Percentiles rank a stretch among this genome's conserved stretches.
These are phyloP conservation scores for Gymnodraco acuticeps DNA, from an alignment of 2,797 vertebrate species.

Conservation along the genomic window DNA sequence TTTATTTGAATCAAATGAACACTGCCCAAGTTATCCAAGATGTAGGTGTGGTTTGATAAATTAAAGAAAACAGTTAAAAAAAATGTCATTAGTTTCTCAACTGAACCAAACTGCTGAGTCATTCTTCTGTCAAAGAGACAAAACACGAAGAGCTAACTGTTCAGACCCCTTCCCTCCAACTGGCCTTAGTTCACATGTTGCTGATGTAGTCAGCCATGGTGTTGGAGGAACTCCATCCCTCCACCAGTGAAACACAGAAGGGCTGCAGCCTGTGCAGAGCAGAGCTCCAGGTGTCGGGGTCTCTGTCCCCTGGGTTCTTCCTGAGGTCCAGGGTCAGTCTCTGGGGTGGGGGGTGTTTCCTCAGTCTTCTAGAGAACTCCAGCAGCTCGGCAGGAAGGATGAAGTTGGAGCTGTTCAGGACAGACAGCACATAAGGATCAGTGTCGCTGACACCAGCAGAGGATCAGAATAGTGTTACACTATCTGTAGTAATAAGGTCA, in stretches of 20 bases:
- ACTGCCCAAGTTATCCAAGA: not conserved
- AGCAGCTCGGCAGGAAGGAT: conserved; percentile 92
- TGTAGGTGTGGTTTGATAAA: not conserved
- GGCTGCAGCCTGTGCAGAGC: conserved; percentile 83
- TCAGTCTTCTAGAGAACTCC: conserved; percentile 86
- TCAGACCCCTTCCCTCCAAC: not conserved
- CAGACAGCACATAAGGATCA: not conserved
- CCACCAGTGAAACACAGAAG: conserved; percentile 83
- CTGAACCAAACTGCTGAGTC: not conserved
- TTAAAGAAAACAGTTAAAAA: not conserved
- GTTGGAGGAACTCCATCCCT: conserved; percentile 87
- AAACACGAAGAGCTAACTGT: not conserved
- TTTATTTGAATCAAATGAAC: not conserved
- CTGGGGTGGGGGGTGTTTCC: conserved; percentile 72
- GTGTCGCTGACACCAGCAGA: not conserved
- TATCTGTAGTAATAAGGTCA: not conserved
- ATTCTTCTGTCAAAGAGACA: not conserved
- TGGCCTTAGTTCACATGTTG: conserved; percentile 64
- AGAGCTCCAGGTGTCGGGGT: conserved; percentile 83
- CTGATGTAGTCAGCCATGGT: conserved; percentile 89
- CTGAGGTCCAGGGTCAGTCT: conserved; percentile 87
- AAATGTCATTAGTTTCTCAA: not conserved
- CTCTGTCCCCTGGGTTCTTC: conserved; percentile 90
- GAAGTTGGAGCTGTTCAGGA: conserved; percentile 90
- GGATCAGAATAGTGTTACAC: too few relatives aligned